These are phyloP conservation scores for Rhyacophila evoluta DNA, from an alignment of 2,888 invertebrate species.

Conservation along the genomic window DNA sequence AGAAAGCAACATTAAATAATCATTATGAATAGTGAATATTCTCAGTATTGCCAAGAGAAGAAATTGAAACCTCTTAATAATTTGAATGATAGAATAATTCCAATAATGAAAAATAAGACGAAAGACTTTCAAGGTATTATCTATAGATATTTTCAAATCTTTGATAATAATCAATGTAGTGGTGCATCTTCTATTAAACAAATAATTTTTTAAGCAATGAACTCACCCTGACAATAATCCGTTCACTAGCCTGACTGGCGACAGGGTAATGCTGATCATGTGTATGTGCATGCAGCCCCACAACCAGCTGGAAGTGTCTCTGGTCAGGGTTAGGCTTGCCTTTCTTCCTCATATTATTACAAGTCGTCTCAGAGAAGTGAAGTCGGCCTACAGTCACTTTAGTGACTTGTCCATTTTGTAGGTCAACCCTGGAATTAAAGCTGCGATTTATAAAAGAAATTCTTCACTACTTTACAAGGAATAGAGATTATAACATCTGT, in stretches of 20 bases:
- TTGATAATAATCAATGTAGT: no score
- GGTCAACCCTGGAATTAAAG: constrained; percentile 75
- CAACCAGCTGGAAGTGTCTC: constrained; percentile 95
- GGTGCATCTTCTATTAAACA: no score
- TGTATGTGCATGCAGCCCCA: constrained; percentile 91
- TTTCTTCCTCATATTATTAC: constrained; percentile 99
- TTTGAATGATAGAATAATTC: no score
- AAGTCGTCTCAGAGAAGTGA: constrained; percentile 98
- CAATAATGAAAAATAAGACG: no score
- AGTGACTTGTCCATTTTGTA: constrained; percentile 87
- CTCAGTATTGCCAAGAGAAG: no score
- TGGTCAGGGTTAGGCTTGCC: constrained; percentile 99
- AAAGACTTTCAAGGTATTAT: no score
- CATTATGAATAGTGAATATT: no score
- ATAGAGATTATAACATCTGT: no score
- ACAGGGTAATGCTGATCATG: constrained; percentile 83
- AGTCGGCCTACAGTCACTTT: constrained; percentile 96
- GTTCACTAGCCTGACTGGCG: constrained; percentile 91
- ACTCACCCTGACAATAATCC: constrained; percentile 93
- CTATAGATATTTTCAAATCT: no score
- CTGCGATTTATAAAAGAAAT: constrained; percentile 20
- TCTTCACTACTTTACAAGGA: neutral
- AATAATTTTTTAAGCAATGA: no score
- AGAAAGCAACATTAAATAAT: no score
- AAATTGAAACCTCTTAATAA: no score